A percentile compares a stretch with the other conserved stretches of the same genome.
These are phyloP conservation scores for Polydesmus complanatus DNA, from an alignment of 2,888 invertebrate species.

Conservation along the genomic window DNA sequence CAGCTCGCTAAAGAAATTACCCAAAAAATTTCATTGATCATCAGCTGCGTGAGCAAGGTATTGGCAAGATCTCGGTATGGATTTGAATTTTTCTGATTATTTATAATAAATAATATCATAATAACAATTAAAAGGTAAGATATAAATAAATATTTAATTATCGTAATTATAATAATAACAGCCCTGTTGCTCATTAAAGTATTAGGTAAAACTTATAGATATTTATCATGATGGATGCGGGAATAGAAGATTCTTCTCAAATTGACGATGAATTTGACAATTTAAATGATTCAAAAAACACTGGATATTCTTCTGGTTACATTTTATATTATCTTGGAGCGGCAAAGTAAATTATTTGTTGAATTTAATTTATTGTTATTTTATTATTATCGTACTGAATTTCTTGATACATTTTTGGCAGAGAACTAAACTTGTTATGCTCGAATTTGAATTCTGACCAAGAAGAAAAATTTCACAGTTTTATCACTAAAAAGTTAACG, in stretches of 20 bases:
- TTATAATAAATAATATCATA: no score
- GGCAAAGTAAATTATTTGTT: neutral
- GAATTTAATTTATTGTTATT: neutral
- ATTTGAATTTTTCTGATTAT: no score
- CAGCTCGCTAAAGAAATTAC: no score
- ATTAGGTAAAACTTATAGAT: no score
- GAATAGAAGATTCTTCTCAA: neutral
- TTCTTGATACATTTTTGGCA: neutral
- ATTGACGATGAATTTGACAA: neutral
- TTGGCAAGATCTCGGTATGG: no score
- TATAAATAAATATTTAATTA: no score
- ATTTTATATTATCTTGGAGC: neutral
- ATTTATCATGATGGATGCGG: no score
- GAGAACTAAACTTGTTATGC: neutral
- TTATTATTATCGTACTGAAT: neutral
- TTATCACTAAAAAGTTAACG: neutral
- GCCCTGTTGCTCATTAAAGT: no score
- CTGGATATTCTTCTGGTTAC: neutral
- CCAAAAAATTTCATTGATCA: no score
- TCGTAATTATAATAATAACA: no score
- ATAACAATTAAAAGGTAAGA: no score
- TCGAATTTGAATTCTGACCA: neutral
- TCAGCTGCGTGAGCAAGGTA: no score
- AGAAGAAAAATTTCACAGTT: neutral
- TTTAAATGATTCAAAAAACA: neutral